phyloP scores from a whole-genome alignment of 2,888 invertebrate species.

The Megastigmus dorsalis region DNA sequence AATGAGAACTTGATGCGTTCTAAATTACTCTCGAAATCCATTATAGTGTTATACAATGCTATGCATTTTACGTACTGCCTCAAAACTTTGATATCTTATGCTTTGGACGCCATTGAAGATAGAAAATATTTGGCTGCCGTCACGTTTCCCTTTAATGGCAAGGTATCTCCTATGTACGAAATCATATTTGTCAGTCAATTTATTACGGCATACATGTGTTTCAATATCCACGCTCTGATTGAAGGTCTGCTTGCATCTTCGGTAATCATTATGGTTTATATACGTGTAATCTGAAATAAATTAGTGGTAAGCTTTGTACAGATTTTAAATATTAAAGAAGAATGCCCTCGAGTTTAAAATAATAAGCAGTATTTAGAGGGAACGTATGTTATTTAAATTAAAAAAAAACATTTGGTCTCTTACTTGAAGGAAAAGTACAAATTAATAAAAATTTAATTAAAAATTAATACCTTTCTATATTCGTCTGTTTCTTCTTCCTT shows the following conservation, averaged over 20 bases:
- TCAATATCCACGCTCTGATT: conserved; percentile 12
- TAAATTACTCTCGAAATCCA: not conserved
- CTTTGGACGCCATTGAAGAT: not conserved
- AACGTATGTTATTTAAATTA: too few species aligned
- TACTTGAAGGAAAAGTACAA: too few species aligned
- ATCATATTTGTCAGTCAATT: conserved; percentile 31
- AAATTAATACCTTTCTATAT: too few species aligned
- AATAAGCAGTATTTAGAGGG: too few species aligned
- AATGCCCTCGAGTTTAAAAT: too few species aligned
- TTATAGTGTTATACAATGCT: not conserved
- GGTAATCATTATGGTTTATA: too few species aligned
- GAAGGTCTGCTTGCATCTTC: conserved; percentile 33
- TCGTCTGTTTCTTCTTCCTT: too few species aligned
- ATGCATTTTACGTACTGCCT: not conserved
- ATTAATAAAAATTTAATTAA: too few species aligned
- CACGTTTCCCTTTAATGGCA: conserved; percentile 40
- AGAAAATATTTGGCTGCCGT: conserved; percentile 40
- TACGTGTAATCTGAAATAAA: too few species aligned
- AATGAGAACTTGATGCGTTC: not conserved
- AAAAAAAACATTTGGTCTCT: too few species aligned
- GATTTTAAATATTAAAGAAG: too few species aligned
- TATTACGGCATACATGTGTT: conserved; percentile 10
- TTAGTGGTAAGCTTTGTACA: too few species aligned
- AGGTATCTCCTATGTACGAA: conserved; percentile 43
- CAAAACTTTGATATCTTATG: not conserved